Evolutionary conservation across 2,113 vertebrate genomes (phyloP).

Genomic region (Aix galericulata): DNA sequence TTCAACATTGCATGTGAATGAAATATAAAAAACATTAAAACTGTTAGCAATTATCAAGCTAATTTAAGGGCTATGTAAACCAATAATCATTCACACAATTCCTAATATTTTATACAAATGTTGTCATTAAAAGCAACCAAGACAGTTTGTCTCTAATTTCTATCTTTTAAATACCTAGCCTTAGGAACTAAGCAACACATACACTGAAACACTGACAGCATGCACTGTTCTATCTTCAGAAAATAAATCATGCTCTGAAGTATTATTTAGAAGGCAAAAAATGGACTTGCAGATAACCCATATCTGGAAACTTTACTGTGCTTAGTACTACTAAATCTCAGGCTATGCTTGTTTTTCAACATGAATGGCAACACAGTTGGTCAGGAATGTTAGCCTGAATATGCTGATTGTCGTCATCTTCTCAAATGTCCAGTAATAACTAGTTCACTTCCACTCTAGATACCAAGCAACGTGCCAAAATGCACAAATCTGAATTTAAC

Average conservation of each 20-base stretch:
- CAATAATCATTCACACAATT: not conserved
- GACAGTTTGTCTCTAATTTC: not conserved
- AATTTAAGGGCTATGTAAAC: not conserved
- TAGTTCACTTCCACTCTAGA: not conserved
- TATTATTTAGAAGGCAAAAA: not conserved
- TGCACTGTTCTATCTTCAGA: not conserved
- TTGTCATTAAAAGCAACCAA: not conserved
- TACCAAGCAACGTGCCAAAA: not conserved
- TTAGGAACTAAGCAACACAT: not conserved
- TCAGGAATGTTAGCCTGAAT: not conserved
- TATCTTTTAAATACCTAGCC: not conserved
- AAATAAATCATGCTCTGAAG: not conserved
- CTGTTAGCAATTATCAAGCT: not conserved
- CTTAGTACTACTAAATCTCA: not conserved
- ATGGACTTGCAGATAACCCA: not conserved
- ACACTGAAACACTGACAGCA: not conserved
- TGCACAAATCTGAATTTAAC: not conserved
- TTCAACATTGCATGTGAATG: not conserved
- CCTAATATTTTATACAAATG: accelerated
- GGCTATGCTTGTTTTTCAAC: not conserved
- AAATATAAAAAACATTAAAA: not conserved
- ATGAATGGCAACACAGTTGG: not conserved
- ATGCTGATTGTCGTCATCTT: not conserved
- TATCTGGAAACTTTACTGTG: not conserved
- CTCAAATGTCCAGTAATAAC: not conserved